A percentile compares a stretch with the other conserved stretches of the same genome.
phyloP scores from a whole-genome alignment of 2,113 vertebrate genomes.

The Trematocara stigmaticum region DNA sequence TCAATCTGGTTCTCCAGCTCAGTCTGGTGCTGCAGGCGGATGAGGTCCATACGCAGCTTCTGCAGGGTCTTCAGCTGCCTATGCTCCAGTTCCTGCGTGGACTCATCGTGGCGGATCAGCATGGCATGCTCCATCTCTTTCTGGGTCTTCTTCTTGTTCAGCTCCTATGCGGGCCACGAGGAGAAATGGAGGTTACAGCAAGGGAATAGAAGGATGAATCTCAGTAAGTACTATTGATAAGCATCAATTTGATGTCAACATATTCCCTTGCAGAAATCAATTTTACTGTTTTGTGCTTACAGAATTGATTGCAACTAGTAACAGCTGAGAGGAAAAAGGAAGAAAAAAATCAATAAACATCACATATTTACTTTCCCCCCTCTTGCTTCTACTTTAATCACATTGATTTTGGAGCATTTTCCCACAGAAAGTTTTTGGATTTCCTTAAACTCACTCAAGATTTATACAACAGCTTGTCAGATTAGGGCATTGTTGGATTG shows the following conservation, averaged over 20 bases:
- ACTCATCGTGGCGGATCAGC: conserved; percentile 97
- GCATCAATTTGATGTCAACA: background rate
- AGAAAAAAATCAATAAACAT: background rate
- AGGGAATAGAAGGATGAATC: background rate
- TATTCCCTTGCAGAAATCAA: background rate
- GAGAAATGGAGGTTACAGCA: background rate
- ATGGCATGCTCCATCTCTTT: conserved; percentile 99
- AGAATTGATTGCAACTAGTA: background rate
- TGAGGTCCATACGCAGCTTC: conserved; percentile 98
- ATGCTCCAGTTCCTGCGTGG: conserved; percentile 93
- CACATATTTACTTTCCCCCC: background rate
- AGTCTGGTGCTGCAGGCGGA: conserved; percentile 98
- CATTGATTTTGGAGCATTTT: background rate
- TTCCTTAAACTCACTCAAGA: background rate
- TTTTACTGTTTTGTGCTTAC: background rate
- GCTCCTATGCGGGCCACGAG: conserved; percentile 71
- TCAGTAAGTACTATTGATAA: background rate
- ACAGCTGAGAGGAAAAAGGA: background rate
- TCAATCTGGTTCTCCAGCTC: conserved; percentile 99
- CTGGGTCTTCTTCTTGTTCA: conserved; percentile 96
- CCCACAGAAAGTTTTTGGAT: background rate
- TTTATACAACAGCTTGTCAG: conserved; percentile 52
- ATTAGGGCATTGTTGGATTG: conserved; percentile 56
- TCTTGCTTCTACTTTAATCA: background rate
- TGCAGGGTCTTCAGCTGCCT: conserved; percentile 93